Percentiles rank a stretch among this genome's conserved stretches.
Conservation (phyloP, 2,888 invertebrate genomes). For the Sicus ferrugineus region DNA sequence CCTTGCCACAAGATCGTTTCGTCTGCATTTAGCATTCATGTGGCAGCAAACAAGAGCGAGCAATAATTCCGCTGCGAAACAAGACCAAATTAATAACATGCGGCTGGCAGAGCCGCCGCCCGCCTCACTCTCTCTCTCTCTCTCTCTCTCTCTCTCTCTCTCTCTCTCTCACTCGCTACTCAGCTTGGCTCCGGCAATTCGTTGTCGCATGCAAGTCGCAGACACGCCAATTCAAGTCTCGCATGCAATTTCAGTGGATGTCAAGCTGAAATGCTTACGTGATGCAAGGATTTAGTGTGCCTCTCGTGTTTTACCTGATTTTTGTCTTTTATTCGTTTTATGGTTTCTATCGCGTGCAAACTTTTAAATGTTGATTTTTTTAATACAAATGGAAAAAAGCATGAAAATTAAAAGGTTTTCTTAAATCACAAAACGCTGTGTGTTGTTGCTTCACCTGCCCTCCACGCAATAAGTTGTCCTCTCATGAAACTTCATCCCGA, state of each 20-base stretch:
- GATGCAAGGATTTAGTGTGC: background rate
- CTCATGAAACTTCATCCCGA: too few species aligned
- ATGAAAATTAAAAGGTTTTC: background rate
- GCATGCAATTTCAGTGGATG: constrained; percentile 8
- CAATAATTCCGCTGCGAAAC: constrained; percentile 4
- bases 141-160: too few species aligned
- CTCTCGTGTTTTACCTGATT: background rate
- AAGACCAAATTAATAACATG: constrained; percentile 20
- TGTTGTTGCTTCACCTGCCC: constrained; percentile 10
- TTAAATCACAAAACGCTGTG: constrained; percentile 1
- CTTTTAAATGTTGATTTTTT: constrained; percentile 13
- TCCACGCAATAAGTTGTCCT: background rate
- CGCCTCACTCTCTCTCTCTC: too few species aligned
- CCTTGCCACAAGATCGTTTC: constrained; percentile 7
- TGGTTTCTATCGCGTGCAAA: constrained; percentile 18
- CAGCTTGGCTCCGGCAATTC: constrained; percentile 18
- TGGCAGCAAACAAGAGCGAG: background rate
- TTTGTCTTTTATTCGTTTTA: background rate
- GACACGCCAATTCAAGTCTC: background rate
- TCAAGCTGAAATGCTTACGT: constrained; percentile 10
- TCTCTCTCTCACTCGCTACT: too few species aligned
- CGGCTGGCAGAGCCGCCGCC: constrained; percentile 24
- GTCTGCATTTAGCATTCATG: background rate
- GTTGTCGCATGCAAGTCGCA: constrained; percentile 7
- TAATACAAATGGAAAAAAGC: background rate